Base-by-base conservation (phyloP, 2,888 invertebrate genomes). In the Junonia oenone region DNA sequence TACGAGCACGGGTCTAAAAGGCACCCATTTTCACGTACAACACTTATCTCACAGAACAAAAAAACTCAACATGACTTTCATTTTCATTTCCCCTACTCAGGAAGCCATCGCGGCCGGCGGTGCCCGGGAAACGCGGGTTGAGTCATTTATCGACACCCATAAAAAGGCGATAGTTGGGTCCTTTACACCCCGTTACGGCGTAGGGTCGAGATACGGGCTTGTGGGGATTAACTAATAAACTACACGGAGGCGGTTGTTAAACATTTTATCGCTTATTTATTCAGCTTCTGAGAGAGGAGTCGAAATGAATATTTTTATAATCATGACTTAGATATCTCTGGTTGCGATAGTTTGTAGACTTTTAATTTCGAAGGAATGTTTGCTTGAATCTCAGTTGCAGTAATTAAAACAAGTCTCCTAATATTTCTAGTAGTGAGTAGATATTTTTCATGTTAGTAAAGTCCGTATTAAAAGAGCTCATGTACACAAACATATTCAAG, bases 141-240 rank as follows among this genome's bases (percentile, higher is more conserved):
- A 55, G 59, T 59, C 63, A 59, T 67, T 75, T 76, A 74, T 74
- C 68, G 71, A 61, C 59, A 55, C 63, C 60, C 72, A 68, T 76
- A 75, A 76, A 75, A 72, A 67, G 67, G 55, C 65, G 65, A 71
- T 71, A 72, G 73, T 71, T 68, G 64, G 66, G 63, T 67, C 72
- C 67, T 74, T 72, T 69, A 65, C 62, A 58, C 50, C 56, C 63
- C 63, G 63, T 67, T 65, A 58, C 50, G 56, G 50, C 45, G 52
- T 22, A 52, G 58, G 61, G 58, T 58, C 58, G 55, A 56, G 58
- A 61, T 61, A 58, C 45, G 15, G 47, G 48, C 45, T 56, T 49
- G 48, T 37, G 46, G 54, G 56, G 50, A 55, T 56, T 55, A 56
- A 53, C 59, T 56, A 56, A 56, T 56, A 56, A 61, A 61, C 55